These are phyloP conservation scores for Rhegmatorhina hoffmannsi DNA, from an alignment of 2,113 vertebrate species.

Conservation along the genomic window DNA sequence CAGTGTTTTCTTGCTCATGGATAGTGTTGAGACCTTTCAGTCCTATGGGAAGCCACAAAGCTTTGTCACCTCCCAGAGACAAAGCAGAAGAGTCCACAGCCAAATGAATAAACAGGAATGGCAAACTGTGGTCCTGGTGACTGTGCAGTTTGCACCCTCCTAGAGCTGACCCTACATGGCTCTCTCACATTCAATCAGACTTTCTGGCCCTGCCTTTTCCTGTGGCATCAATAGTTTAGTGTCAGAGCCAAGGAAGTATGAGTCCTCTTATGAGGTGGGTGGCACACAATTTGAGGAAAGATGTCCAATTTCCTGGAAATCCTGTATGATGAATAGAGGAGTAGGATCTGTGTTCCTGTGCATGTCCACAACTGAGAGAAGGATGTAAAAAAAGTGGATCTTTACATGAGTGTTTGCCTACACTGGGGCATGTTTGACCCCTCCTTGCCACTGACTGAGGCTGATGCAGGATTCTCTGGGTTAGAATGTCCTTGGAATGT, in stretches of 20 bases:
- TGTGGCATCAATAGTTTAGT: neutral
- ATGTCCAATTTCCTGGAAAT: constrained; percentile 13
- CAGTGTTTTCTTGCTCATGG: neutral
- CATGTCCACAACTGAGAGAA: neutral
- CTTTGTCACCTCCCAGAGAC: neutral
- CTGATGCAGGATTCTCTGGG: neutral
- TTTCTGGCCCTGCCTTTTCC: neutral
- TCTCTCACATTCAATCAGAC: neutral
- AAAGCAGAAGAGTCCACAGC: neutral
- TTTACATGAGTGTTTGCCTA: fast-evolving
- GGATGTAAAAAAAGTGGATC: neutral
- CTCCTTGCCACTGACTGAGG: fast-evolving
- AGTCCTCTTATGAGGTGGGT: neutral
- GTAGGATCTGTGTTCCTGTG: neutral
- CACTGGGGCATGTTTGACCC: neutral
- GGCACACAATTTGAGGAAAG: constrained; percentile 18
- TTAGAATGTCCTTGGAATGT: neutral
- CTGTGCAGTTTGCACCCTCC: neutral
- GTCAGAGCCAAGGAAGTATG: neutral
- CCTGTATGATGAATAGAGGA: neutral
- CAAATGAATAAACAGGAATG: neutral
- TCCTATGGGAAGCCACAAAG: neutral
- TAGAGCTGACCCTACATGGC: neutral
- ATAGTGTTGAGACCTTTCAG: neutral
- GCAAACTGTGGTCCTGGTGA: neutral